Base-by-base conservation (phyloP, 1,140 invertebrate genomes). In the Lepidurus packardi region DNA sequence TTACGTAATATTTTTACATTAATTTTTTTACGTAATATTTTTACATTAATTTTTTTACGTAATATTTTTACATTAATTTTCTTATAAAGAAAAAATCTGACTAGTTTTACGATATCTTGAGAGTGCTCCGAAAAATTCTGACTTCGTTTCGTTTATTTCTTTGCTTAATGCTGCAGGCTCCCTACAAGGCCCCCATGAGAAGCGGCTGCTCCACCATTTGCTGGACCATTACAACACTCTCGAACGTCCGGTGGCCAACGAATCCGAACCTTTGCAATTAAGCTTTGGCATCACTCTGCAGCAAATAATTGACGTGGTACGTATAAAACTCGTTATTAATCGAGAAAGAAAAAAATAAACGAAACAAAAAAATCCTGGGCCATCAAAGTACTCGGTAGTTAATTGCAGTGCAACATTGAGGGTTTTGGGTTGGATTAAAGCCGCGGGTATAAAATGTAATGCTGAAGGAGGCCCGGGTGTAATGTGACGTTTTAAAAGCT, bases 231-330 rank as follows among this genome's bases (percentile, higher is more conserved):
- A 99, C 90, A 98, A 99, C 89, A 92, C 93, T 83, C 90, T 98
- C 87, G 96, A 99, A 89, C 89, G 98, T 84, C 98, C 98, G 77
- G 96, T 98, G 83, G 91, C 92, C 84, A 98, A 98, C 89, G 96
- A 98, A 89, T 94, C 94, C 83, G 93, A 98, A 84, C 93, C 96
- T 83, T 91, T 99, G 83, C 90, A 93, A 87, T 93, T 99, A 86
- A 95, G 91, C 87, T 97, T 99, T 88, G 96, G 96, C 84, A 91
- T 99, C 86, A 97, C 95, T 83, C 91, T 99, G 84, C 98, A 98
- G 92, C 98, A 99, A 91, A 98, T 99, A 86, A 99, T 99, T 87
- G 98, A 99, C 89, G 97, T 99, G 91, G 98, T 99, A 91, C 91
- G 93, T 92, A 73, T 43, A 42, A 47, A 25, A 42, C 21, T 44